Base-by-base conservation (phyloP, 2,797 vertebrate species). In the Anguilla anguilla region DNA sequence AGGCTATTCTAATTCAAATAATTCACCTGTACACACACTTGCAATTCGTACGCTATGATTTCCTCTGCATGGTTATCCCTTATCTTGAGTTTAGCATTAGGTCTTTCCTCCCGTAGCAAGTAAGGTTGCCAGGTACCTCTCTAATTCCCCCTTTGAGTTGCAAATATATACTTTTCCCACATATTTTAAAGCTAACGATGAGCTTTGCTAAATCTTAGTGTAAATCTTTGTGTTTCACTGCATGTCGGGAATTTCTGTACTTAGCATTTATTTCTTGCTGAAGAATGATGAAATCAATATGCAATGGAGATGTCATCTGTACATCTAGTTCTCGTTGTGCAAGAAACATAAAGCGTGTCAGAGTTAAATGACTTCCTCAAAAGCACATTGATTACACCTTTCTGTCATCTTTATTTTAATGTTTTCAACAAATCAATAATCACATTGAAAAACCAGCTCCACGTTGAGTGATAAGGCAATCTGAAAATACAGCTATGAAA, bases 51-150 rank as follows among this genome's bases (percentile, higher is more conserved):
- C 31, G 28, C 31, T 13, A 49, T 53, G 49, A 22, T 64, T 87
- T 53, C 43, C 46, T 67, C 28, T 74, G 43, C 17, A 28, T 6
- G 0, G 59, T 31, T 59, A 43, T 69, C 19, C 25, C 55, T 82
- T 69, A 39, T 4, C 31, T 43, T 25, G 9, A 59, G 28, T 15
- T 51, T 67, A n/a, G 67, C 77, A 57, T 43, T 3, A 39, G 22
- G 35, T 51, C 43, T 64, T 59, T 35, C 25, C 28, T 83, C 49
- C 64, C 61, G 46, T 85, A 69, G 55, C 82, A 88, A 86, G 49
- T 49, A 43, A 17, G 79, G 67, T 61, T 89, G 81, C 85, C 88
- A 86, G 51, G 84, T 77, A 53, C 59, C 25, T 0, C 11, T 39
- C 19, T 43, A 11, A 69, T 31, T 72, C 35, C n/a, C 88, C 6